Base-by-base conservation (phyloP, 2,113 vertebrate species). In the Mastomys coucha region DNA sequence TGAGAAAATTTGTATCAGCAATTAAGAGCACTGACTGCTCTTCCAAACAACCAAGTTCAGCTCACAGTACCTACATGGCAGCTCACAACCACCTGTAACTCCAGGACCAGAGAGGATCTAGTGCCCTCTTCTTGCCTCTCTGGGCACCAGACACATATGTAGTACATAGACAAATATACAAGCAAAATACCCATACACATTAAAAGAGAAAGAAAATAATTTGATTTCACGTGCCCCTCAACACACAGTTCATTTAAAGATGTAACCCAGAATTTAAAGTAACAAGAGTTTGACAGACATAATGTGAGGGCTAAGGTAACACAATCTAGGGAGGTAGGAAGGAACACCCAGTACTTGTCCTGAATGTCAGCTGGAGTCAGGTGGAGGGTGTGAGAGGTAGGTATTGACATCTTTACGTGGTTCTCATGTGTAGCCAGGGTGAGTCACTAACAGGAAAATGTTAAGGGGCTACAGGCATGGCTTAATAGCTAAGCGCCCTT, bases 301-400 rank as follows among this genome's bases (percentile, higher is more conserved):
- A 31, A 81, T 96, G 31, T 89, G 73, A 91, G 87, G 16, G 56
- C 42, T 13, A 96, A 86, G 93, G 33, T 82, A 88, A 39, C 84
- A 65, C 78, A 65, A 33, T 69, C 45, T 92, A 94, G 56, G 39
- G 63, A 93, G 45, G 94, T 60, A 70, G 11, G 19, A 49, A 91
- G 31, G 94, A 94, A 75, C 89, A 26, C 73, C 26, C 42, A 91
- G 7, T 94, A 63, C 13, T 84, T 84, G n/a, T 81, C 65, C 14
- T 96, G n/a, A 12, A 75, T 36, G 11, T 81, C 14, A 92, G n/a
- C 20, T 94, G 45, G 56, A 69, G 19, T 94, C 36, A 95, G 31
- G 87, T 89, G 56, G 77, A 70, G n/a, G 26, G 1, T 14, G 9
- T 86, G 8, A 5, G 60, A 87, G 84, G 81, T 95, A 72, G 28